A percentile compares a stretch with the other conserved stretches of the same genome.
phyloP scores from a whole-genome alignment of 1,140 invertebrate species.

The Leptonema lineaticorne region DNA sequence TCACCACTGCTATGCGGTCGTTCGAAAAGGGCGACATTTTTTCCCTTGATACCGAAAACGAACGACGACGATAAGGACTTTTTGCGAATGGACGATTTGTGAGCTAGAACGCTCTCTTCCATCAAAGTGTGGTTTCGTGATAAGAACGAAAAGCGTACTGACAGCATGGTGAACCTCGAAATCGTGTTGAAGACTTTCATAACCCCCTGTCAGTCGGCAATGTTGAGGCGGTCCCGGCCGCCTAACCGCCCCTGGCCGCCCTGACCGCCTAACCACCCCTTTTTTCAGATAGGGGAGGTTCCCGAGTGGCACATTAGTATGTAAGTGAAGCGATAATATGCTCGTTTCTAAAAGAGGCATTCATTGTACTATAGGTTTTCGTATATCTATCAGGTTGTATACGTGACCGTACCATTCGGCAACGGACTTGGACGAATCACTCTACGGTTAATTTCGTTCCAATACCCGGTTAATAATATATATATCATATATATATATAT shows the following conservation, averaged over 20 bases:
- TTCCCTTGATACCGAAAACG: conserved; percentile 20
- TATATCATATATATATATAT: neutral
- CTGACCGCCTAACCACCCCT: too few species aligned
- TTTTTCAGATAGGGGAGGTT: conserved; percentile 13
- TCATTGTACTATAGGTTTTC: neutral
- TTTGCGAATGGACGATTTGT: neutral
- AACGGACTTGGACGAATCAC: neutral
- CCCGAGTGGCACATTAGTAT: conserved; percentile 10
- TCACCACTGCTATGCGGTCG: neutral
- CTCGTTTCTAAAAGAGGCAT: neutral
- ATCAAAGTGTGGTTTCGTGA: conserved; percentile 15
- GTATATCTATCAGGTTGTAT: neutral
- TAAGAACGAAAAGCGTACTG: conserved; percentile 14
- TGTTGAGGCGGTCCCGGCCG: neutral
- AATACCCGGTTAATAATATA: neutral
- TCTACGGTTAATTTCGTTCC: neutral
- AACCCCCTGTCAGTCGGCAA: neutral
- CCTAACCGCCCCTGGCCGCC: too few species aligned
- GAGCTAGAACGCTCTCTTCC: too few species aligned
- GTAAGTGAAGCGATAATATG: neutral
- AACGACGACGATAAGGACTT: neutral
- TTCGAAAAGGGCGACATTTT: conserved; percentile 21
- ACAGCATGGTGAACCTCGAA: neutral
- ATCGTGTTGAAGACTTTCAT: neutral
- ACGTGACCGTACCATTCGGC: neutral